phyloP scores from a whole-genome alignment of 2,113 vertebrate species.

The Xenopus borealis region DNA sequence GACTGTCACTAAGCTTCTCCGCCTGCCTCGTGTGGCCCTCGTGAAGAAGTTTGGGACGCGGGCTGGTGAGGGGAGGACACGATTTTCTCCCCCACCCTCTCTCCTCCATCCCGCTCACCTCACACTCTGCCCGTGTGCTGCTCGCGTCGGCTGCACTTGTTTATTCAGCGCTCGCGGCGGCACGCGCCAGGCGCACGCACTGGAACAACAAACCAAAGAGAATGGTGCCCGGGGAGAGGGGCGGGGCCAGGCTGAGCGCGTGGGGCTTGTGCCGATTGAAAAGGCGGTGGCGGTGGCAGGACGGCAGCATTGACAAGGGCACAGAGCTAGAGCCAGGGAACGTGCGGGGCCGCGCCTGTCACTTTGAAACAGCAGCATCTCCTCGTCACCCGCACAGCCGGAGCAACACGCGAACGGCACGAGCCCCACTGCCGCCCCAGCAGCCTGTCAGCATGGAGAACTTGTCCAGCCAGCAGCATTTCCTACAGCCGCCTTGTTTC shows the following conservation, averaged over 20 bases:
- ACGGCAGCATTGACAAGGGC: slow-evolving; percentile 63
- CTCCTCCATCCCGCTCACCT: too few species aligned
- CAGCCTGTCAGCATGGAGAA: slow-evolving; percentile 64
- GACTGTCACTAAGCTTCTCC: not conserved
- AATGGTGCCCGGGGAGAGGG: slow-evolving; percentile 54
- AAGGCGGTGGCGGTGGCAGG: slow-evolving; percentile 68
- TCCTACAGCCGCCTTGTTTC: slow-evolving; percentile 79
- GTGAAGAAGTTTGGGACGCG: not conserved
- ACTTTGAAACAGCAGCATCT: not conserved
- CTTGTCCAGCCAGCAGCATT: slow-evolving; percentile 67
- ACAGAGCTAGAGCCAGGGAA: slow-evolving; percentile 63
- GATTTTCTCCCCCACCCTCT: too few species aligned
- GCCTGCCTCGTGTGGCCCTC: too few species aligned
- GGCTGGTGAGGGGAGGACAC: not conserved
- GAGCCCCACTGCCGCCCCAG: slow-evolving; percentile 54
- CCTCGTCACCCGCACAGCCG: slow-evolving; percentile 35
- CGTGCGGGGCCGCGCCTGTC: slow-evolving; percentile 61
- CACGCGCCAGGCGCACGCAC: slow-evolving; percentile 92
- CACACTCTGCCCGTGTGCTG: too few species aligned
- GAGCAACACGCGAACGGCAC: slow-evolving; percentile 72
- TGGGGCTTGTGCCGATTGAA: slow-evolving; percentile 71
- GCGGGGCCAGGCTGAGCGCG: slow-evolving; percentile 72
- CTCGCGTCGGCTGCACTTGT: slow-evolving; percentile 61
- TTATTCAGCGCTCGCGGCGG: slow-evolving; percentile 87
- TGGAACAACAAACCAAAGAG: slow-evolving; percentile 73